These are phyloP conservation scores for Tenebrio molitor DNA, from an alignment of 1,140 invertebrate species.

Conservation along the genomic window DNA sequence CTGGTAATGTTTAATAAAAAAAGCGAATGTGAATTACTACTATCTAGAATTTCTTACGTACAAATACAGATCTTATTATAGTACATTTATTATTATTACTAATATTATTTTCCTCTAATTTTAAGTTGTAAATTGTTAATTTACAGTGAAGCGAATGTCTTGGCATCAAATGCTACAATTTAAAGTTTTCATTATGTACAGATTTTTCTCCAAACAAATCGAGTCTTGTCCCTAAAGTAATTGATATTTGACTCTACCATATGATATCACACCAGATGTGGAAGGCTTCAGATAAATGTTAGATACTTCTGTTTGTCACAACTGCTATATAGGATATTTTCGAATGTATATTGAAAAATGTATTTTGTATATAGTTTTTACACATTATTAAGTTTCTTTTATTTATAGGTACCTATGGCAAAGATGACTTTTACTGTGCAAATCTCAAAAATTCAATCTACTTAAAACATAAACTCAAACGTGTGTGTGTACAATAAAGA, in stretches of 20 bases:
- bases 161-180: slow-evolving; percentile 21
- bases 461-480: too few species aligned
- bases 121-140: slow-evolving; percentile 1
- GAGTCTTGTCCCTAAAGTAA: too few species aligned
- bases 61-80: slow-evolving; percentile 43
- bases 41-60: slow-evolving; percentile 40
- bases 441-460: slow-evolving; percentile 38
- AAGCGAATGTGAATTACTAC: slow-evolving; percentile 26
- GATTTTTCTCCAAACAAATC: not conserved
- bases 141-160: not conserved
- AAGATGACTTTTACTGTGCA: slow-evolving; percentile 37
- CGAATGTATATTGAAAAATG: slow-evolving; percentile 11
- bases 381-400: slow-evolving; percentile 44
- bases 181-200: not conserved
- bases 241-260: too few species aligned
- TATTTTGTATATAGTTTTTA: slow-evolving; percentile 45
- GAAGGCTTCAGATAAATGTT: not conserved
- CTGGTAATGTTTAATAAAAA: slow-evolving; percentile 29
- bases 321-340: slow-evolving; percentile 16
- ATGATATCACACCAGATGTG: too few species aligned
- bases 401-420: slow-evolving; percentile 43
- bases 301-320: too few species aligned
- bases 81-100: slow-evolving; percentile 27
- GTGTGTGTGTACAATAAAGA: slow-evolving; percentile 49
- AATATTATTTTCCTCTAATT: slow-evolving; percentile 1